Base-by-base conservation (phyloP, 1,140 invertebrate genomes). In the Cherax quadricarinatus region DNA sequence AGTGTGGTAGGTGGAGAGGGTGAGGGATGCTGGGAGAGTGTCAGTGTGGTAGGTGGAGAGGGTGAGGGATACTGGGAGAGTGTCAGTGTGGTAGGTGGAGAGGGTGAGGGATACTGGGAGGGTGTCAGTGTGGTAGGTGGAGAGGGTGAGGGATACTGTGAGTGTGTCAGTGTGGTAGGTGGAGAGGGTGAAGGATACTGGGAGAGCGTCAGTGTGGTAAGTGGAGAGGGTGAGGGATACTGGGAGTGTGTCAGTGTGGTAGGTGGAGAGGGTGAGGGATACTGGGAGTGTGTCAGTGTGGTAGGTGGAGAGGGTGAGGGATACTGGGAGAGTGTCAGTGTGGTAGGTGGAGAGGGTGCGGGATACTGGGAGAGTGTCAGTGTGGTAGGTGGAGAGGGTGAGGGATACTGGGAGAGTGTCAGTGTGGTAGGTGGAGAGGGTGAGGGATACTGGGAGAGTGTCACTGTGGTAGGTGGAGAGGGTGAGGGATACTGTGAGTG, bases 151-250 rank as follows among this genome's bases (percentile, higher is more conserved):
- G n/a, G n/a, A n/a, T n/a, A n/a, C n/a, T n/a, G n/a, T n/a, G n/a
- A n/a, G n/a, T n/a, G n/a, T n/a, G n/a, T 94, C 79, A 91, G 81
- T 75, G 80, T 89, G 91, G 93, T 94, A 66, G 60, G 93, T 87
- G 14, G 53, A 57, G 53, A 57, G 14, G 57, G 53, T 53, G 16
- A 21, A 14, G 49, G 21, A 30, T 24, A 48, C 1, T 41, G 86
- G 51, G 49, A n/a, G n/a, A 82, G 16, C 2, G 80, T n/a, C 16
- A 21, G 53, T 7, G 49, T 53, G 80, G 5, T 10, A 60, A 18
- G 81, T 60, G 81, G 18, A 30, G 51, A 18, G 53, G 53, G 53
- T 30, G 53, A 60, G 49, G 53, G 53, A 57, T 0, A 57, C 1
- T 9, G 53, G 12, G 53, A 57, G 53, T 9, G 53, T 60, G n/a